Percentiles rank a stretch among this genome's conserved stretches.
Conservation (phyloP, 2,797 vertebrate species). For the Thamnophis elegans region DNA sequence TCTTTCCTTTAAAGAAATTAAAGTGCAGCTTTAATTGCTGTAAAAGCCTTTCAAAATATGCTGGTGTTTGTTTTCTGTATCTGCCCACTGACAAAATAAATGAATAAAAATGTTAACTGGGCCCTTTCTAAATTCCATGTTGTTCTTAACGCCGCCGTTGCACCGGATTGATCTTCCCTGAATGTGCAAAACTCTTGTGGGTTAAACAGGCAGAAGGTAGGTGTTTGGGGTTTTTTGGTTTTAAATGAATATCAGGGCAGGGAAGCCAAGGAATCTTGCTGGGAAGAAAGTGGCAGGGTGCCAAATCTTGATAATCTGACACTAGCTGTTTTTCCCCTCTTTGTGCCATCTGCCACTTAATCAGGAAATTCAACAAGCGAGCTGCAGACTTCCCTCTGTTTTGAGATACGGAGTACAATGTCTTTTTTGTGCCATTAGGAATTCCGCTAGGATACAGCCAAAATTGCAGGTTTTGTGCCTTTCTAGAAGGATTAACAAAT, state of each 20-base stretch:
- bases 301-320: slow-evolving; percentile 4
- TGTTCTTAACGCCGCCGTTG: background rate
- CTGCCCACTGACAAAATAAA: background rate
- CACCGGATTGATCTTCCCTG: background rate
- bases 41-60: background rate
- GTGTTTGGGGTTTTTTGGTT: background rate
- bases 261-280: background rate
- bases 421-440: background rate
- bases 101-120: background rate
- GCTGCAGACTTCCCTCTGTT: slow-evolving; percentile 18
- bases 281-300: background rate
- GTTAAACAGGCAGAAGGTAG: background rate
- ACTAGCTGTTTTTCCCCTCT: background rate
- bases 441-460: slow-evolving; percentile 16
- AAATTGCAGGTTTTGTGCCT: background rate
- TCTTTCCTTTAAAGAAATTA: background rate
- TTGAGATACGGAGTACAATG: slow-evolving; percentile 18
- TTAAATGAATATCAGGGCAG: background rate
- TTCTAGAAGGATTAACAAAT: background rate
- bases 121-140: background rate
- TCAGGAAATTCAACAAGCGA: slow-evolving; percentile 43
- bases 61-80: background rate
- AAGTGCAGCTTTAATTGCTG: background rate
- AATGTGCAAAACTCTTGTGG: background rate
- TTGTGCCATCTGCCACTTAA: slow-evolving; percentile 36